Evolutionary conservation across 2,888 invertebrate species (phyloP).

Genomic region (Lucinisca nassula): DNA sequence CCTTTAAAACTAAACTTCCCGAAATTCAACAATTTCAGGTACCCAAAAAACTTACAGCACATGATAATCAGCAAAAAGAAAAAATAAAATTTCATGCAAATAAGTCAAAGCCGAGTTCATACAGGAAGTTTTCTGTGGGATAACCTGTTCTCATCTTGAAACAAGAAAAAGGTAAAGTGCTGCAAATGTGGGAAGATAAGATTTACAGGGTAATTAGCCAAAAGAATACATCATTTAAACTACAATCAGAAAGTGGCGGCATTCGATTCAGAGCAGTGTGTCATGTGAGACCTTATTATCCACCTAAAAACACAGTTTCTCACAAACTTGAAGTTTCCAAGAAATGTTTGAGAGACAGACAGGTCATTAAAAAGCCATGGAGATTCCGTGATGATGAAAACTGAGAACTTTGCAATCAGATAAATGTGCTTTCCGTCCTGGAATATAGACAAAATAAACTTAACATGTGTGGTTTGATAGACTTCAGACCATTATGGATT

Average conservation of each 20-base stretch:
- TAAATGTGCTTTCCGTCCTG: no score
- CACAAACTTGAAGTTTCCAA: not conserved
- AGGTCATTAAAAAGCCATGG: not conserved
- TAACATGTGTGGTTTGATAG: not conserved
- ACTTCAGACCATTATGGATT: not conserved
- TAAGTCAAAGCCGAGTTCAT: not conserved
- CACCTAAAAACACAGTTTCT: not conserved
- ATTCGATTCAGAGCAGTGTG: not conserved
- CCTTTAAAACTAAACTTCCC: constrained; percentile 17
- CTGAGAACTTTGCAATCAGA: not conserved
- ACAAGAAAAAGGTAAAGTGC: not conserved
- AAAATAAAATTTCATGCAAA: constrained; percentile 22
- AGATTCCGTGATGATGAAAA: not conserved
- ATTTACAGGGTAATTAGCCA: constrained; percentile 6
- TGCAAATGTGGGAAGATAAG: not conserved
- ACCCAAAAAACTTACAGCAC: not conserved
- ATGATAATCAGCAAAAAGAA: not conserved
- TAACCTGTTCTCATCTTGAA: not conserved
- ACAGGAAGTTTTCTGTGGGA: constrained; percentile 9
- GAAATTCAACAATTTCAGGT: not conserved
- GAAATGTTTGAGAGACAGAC: not conserved
- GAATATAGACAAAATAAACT: not conserved
- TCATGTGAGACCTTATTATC: constrained; percentile 8
- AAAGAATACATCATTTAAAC: not conserved
- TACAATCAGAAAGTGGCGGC: not conserved